Evolutionary conservation across 2,888 invertebrate genomes (phyloP), one percentile per base, ranked within the genome.

Genomic region (Tenthredo mesomela): DNA sequence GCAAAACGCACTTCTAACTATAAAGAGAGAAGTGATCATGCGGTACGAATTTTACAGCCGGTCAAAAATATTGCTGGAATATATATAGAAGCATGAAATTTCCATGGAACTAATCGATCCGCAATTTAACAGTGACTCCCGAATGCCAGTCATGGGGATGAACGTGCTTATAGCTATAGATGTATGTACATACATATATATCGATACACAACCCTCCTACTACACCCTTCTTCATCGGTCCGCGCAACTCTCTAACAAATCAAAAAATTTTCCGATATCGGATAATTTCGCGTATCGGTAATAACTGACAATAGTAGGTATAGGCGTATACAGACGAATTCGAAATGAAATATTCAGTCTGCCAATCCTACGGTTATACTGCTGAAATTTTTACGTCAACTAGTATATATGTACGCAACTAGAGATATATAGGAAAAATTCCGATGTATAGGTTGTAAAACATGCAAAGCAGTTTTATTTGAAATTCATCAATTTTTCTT

Each of bases 321-420:
- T 29, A n/a, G n/a, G n/a, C n/a, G n/a, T 29, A 29, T 29, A 29
- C 77, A 15, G 3, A 10, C 33, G n/a, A 25, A 33, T 21, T 21
- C 61, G 15, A 15, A n/a, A 50, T 80, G n/a, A 80, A 80, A 80
- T 78, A 78, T 80, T 80, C 78, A 58, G 78, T 61, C 78, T 61
- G 78, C 78, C 78, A 58, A 80, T 80, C 78, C 78, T 12, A 40
- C 58, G 67, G 67, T 67, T 67, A 7, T 7, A 15, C 54, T 7
- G 7, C n/a, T 54, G 7, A 54, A n/a, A 54, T 54, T 7, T 5
- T n/a, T 54, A 54, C 18, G n/a, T n/a, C n/a, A 54, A 54, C 43
- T n/a, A n/a, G n/a, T n/a, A n/a, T n/a, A 25, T 12, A 12, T 37
- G 6, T 4, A 21, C 9, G 75, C 43, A 29, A 29, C 29, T 29